A percentile compares a stretch with the other conserved stretches of the same genome.
Evolutionary conservation across 2,113 vertebrate species (phyloP).

Genomic region (Eubucco bourcierii): DNA sequence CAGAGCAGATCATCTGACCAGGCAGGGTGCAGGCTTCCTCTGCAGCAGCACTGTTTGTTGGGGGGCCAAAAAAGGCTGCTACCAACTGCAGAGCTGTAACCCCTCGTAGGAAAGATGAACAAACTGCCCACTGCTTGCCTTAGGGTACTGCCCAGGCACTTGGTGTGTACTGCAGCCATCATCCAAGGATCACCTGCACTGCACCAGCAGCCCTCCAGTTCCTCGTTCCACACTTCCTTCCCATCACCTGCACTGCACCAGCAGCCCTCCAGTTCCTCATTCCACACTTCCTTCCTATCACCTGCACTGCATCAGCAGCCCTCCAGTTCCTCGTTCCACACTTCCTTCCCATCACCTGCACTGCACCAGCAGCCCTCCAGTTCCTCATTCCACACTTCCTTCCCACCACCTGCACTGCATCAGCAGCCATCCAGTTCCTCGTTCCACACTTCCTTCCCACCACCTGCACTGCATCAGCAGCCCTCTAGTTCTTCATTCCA

Average conservation of each 20-base stretch:
- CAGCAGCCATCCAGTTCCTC: neutral
- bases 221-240: no score
- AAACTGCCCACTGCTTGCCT: neutral
- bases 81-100: neutral
- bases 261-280: neutral
- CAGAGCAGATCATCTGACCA: neutral
- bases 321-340: neutral
- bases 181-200: neutral
- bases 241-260: neutral
- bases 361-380: no score
- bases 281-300: neutral
- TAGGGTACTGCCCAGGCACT: neutral
- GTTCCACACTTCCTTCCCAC: neutral
- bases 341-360: neutral
- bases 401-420: neutral
- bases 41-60: neutral
- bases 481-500: no score
- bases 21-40: neutral
- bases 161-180: neutral
- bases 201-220: neutral
- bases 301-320: neutral
- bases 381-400: neutral
- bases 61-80: neutral
- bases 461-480: constrained; percentile 21
- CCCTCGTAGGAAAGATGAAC: rapidly evolving